Evolutionary conservation across 2,888 invertebrate genomes (phyloP).

Genomic region (Lasioglossum figueresi): DNA sequence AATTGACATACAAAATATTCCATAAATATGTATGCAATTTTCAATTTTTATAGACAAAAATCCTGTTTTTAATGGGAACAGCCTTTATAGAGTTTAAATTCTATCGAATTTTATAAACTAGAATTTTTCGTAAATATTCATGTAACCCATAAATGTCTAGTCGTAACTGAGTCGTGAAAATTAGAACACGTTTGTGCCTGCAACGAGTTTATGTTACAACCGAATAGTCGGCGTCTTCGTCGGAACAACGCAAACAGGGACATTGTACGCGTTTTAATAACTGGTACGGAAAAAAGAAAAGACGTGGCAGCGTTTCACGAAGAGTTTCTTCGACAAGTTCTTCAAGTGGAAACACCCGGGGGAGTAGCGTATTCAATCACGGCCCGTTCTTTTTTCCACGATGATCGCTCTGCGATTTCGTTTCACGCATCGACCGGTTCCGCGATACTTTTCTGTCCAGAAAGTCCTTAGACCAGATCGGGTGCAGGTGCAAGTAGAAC

Average conservation of each 20-base stretch:
- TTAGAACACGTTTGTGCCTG: neutral
- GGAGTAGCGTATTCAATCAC: conserved; percentile 5
- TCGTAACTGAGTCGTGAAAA: neutral
- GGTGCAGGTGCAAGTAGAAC: conserved; percentile 70
- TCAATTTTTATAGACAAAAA: too few species aligned
- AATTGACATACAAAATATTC: too few species aligned
- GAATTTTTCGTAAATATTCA: too few species aligned
- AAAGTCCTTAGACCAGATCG: conserved; percentile 64
- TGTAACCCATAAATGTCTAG: too few species aligned
- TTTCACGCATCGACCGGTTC: conserved; percentile 58
- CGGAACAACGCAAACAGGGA: neutral
- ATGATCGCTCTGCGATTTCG: conserved; percentile 54
- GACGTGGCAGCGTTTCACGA: neutral
- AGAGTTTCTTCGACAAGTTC: neutral
- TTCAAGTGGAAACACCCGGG: conserved; percentile 16
- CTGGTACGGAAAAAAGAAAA: neutral
- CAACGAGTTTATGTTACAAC: too few species aligned
- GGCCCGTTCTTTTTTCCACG: conserved; percentile 15
- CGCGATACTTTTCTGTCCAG: conserved; percentile 64
- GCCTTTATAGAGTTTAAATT: too few species aligned
- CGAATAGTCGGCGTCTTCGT: neutral
- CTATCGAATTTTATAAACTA: too few species aligned
- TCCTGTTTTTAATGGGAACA: too few species aligned
- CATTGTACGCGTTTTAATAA: neutral
- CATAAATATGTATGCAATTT: too few species aligned